These are phyloP conservation scores for Teleiodes luculella DNA, from an alignment of 2,888 invertebrate genomes.

Conservation along the genomic window DNA sequence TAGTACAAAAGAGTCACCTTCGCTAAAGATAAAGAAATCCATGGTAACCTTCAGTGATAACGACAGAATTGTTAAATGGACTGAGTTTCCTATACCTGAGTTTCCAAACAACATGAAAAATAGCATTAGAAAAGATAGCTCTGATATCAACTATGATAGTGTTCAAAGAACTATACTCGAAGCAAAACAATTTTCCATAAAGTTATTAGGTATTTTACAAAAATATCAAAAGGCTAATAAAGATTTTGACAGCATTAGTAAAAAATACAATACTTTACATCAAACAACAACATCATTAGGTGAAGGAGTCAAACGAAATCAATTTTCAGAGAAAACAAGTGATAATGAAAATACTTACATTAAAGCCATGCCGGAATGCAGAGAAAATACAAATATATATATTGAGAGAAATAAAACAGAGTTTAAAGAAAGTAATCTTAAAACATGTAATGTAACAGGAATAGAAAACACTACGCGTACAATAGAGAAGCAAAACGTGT, in stretches of 20 bases:
- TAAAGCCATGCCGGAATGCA: too few relatives aligned
- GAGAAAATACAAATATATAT: too few relatives aligned
- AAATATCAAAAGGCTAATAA: constrained; percentile 49
- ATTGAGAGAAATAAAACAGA: too few relatives aligned
- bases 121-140: background rate
- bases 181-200: constrained; percentile 39
- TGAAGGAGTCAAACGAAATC: background rate
- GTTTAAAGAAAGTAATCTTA: too few relatives aligned
- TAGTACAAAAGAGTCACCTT: background rate
- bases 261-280: constrained; percentile 27
- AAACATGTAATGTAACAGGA: too few relatives aligned
- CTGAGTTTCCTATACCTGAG: background rate
- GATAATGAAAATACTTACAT: background rate
- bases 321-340: background rate
- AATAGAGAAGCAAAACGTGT: too few relatives aligned
- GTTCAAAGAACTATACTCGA: constrained; percentile 36
- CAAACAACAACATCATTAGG: too few relatives aligned
- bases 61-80: background rate
- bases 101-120: background rate
- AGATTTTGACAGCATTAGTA: constrained; percentile 42
- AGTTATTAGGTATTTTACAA: constrained; percentile 39
- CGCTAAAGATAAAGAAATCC: background rate
- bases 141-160: constrained; percentile 28
- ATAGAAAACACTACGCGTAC: too few relatives aligned
- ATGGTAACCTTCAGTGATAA: background rate